These are phyloP conservation scores for Chlorodrepanis virens DNA, from an alignment of 2,113 vertebrate genomes.

Conservation along the genomic window DNA sequence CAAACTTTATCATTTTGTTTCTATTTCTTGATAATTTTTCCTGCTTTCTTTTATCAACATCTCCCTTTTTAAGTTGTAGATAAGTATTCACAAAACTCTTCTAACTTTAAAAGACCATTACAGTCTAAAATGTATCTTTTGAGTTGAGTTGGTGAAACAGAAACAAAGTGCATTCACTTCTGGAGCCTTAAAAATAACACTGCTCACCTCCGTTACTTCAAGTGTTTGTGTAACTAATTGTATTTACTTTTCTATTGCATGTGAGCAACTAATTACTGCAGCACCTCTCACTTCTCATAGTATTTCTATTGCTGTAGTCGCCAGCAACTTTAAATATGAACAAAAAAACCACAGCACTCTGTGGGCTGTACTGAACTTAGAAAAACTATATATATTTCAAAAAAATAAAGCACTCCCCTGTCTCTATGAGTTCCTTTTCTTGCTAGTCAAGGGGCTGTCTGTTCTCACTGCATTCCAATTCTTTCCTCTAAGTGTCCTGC, in stretches of 20 bases:
- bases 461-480: neutral
- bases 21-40: neutral
- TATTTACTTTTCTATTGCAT: constrained; percentile 14
- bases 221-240: neutral
- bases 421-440: neutral
- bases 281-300: neutral
- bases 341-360: neutral
- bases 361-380: neutral
- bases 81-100: neutral
- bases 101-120: neutral
- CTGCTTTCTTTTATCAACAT: neutral
- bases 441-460: neutral
- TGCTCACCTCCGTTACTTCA: neutral
- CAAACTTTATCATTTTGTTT: neutral
- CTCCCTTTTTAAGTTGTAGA: neutral
- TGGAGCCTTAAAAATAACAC: neutral
- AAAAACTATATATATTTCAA: neutral
- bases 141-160: neutral
- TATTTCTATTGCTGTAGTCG: neutral
- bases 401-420: neutral
- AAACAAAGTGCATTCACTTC: neutral
- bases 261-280: neutral
- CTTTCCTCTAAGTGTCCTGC: neutral
- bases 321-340: neutral
- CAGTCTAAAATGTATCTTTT: neutral